Base-by-base conservation (phyloP, 2,797 vertebrate genomes). In the Gymnodraco acuticeps region DNA sequence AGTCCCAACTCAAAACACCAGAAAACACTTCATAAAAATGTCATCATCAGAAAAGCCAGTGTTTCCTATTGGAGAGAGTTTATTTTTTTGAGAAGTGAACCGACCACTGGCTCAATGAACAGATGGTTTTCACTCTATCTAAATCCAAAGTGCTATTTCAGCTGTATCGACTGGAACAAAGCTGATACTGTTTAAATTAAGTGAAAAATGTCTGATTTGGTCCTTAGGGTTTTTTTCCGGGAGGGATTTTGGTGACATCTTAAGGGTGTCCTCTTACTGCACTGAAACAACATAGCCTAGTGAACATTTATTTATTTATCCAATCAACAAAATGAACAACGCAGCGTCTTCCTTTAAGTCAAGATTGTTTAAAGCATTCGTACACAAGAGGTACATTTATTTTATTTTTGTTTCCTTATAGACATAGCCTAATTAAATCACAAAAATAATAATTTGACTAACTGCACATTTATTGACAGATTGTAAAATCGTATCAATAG, bases 101-200 rank as follows among this genome's bases (percentile, higher is more conserved):
- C 65, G 47, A 61, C 16, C 68, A 56, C 72, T 63, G 80, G 66
- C 77, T 82, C 71, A 79, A 12, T 55, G 79, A 89, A 77, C 89
- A 93, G 82, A 91, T 91, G 90, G 77, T 89, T 91, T 92, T 88
- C 77, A 71, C 77, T 87, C 69, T 14, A 58, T 81, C 77, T 84
- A 70, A 90, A 89, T 81, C 86, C 80, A 87, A 92, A 92, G 81
- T 89, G 87, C 78, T 87, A 79, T 92, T 92, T 92, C 90, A 94
- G 91, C 91, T 92, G 92, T 68, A 78, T 84, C 20, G 61, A 78
- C 76, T 81, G 76, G 84, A 91, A 90, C 86, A 87, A 88, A 84
- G 83, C 73, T 56, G 79, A 87, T 83, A 70, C 66, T 89, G 86
- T 85, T 86, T 78, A 85, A 88, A 87, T 87, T 61, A 69, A 82